Evolutionary conservation across 2,888 invertebrate species (phyloP).

Genomic region (Cantharis flavilabris): DNA sequence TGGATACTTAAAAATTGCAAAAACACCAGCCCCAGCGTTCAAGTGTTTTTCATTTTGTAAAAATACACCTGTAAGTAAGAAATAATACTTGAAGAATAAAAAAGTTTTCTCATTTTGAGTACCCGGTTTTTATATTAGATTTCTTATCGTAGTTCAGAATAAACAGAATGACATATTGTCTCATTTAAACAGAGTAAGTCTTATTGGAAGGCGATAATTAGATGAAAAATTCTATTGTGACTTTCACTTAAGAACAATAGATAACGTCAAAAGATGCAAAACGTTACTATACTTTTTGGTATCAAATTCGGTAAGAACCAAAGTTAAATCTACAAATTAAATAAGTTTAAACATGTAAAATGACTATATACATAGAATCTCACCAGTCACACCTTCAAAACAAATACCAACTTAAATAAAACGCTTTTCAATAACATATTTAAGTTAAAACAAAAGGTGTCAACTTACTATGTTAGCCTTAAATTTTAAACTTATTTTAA

Average conservation of each 20-base stretch:
- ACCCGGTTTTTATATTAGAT: not conserved
- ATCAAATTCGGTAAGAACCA: not conserved
- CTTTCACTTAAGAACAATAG: not conserved
- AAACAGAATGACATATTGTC: not conserved
- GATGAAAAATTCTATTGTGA: not conserved
- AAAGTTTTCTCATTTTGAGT: not conserved
- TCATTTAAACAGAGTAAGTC: not conserved
- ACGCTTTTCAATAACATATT: not conserved
- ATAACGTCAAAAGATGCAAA: not conserved
- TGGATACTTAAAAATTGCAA: not conserved
- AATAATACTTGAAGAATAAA: not conserved
- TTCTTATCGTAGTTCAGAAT: not conserved
- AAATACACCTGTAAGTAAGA: not conserved
- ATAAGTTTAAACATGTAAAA: not conserved
- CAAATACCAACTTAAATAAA: not conserved
- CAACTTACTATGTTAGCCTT: not conserved
- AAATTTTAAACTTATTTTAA: constrained; percentile 46
- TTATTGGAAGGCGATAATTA: not conserved
- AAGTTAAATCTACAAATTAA: not conserved
- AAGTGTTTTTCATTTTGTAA: not conserved
- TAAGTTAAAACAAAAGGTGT: not conserved
- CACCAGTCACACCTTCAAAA: not conserved
- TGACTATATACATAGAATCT: not conserved
- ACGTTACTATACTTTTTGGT: not conserved
- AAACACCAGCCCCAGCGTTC: not conserved